A percentile compares a stretch with the other conserved stretches of the same genome.
phyloP scores from a whole-genome alignment of 1,140 invertebrate genomes.

The Drosophila parabipectinata region DNA sequence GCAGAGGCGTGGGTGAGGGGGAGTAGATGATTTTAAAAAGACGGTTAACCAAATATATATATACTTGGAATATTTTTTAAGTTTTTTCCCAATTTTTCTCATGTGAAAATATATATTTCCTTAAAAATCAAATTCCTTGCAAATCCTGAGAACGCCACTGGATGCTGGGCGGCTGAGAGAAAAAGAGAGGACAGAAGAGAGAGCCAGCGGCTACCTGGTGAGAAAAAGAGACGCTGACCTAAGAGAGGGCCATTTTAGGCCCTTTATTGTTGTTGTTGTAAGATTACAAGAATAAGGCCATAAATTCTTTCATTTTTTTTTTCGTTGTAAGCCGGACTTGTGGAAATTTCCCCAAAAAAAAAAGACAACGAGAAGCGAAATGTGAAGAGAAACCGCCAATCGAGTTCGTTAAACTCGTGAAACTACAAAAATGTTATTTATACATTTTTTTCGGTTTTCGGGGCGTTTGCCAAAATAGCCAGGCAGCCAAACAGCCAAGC shows the following conservation, averaged over 20 bases:
- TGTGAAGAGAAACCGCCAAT: slow-evolving; percentile 1
- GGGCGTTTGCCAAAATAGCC: slow-evolving; percentile 61
- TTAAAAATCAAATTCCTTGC: not conserved
- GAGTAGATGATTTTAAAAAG: not conserved
- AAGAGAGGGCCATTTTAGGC: slow-evolving; percentile 23
- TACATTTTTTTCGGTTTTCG: slow-evolving; percentile 10
- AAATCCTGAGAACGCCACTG: not conserved
- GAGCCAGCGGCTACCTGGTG: slow-evolving; percentile 15
- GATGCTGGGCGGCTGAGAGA: slow-evolving; percentile 7
- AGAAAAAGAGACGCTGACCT: not conserved
- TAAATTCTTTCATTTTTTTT: slow-evolving; percentile 13
- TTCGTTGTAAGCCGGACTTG: slow-evolving; percentile 58
- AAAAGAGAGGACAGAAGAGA: slow-evolving; percentile 6
- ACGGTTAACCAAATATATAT: not conserved
- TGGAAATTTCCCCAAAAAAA: slow-evolving; percentile 56
- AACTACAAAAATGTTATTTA: slow-evolving; percentile 52
- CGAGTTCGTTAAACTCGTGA: slow-evolving; percentile 66
- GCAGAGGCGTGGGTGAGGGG: not conserved
- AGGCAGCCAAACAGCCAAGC: slow-evolving; percentile 1
- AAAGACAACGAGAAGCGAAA: slow-evolving; percentile 4
- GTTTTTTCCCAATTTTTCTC: no score
- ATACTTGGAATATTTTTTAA: not conserved
- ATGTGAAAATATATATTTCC: no score
- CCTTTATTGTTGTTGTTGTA: slow-evolving; percentile 49
- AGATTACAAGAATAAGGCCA: slow-evolving; percentile 66